phyloP scores from a whole-genome alignment of 2,113 vertebrate genomes.

The Oplegnathus fasciatus region DNA sequence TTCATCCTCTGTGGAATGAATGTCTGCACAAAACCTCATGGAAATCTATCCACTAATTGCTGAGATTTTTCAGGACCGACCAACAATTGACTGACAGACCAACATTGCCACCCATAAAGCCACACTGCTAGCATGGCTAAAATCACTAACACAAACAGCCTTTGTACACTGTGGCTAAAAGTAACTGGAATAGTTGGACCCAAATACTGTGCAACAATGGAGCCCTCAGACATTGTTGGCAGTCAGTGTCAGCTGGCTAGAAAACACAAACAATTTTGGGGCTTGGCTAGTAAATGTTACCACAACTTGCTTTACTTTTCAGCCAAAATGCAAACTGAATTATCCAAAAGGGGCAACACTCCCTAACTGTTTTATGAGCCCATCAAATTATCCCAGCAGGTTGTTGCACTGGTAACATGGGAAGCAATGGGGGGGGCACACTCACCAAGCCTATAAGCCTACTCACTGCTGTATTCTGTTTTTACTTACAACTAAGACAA shows the following conservation, averaged over 20 bases:
- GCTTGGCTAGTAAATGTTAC: conserved; percentile 47
- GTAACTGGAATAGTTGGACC: neutral
- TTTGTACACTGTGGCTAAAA: conserved; percentile 1
- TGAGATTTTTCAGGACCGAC: neutral
- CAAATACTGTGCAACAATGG: neutral
- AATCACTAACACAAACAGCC: neutral
- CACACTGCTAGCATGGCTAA: neutral
- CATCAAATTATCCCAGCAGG: conserved; percentile 45
- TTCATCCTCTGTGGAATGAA: neutral
- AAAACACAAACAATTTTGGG: conserved; percentile 32
- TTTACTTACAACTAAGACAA: too few species aligned
- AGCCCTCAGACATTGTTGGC: conserved; percentile 30
- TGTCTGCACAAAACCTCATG: neutral
- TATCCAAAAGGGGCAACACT: conserved; percentile 29
- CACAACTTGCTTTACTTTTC: conserved; percentile 34
- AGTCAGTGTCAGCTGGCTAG: conserved; percentile 43
- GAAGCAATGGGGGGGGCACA: too few species aligned
- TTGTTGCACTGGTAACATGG: conserved; percentile 35
- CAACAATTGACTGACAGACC: neutral
- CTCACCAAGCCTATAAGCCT: neutral
- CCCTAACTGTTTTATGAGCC: conserved; percentile 15
- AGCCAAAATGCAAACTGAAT: conserved; percentile 27
- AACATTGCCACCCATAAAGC: neutral
- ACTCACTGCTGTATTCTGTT: neutral
- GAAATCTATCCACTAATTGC: neutral